phyloP scores from a whole-genome alignment of 2,797 vertebrate species.

The Orestias chungarensis region DNA sequence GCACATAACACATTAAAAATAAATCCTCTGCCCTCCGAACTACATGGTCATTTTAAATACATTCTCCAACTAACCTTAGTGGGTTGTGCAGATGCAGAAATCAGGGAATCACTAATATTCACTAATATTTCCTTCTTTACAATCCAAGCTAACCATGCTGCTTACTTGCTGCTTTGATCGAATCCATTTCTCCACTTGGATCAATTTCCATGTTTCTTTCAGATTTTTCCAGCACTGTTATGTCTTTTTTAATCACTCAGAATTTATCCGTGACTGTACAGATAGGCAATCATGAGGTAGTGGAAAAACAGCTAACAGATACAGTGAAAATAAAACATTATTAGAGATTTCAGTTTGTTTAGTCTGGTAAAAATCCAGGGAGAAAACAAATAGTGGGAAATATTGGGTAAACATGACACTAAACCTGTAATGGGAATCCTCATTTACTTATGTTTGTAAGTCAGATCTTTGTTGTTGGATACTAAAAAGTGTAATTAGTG shows the following conservation, averaged over 20 bases:
- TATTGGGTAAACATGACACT: not conserved
- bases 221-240: slow-evolving; percentile 28
- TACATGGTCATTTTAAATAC: slow-evolving; percentile 1
- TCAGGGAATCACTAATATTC: not conserved
- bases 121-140: not conserved
- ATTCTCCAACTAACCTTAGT: not conserved
- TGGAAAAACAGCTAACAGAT: too few relatives aligned
- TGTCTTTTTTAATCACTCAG: slow-evolving; percentile 12
- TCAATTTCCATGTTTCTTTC: slow-evolving; percentile 44
- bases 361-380: too few relatives aligned
- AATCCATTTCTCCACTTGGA: slow-evolving; percentile 32
- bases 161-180: slow-evolving; percentile 40
- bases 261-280: slow-evolving; percentile 32
- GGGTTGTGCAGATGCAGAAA: slow-evolving; percentile 6
- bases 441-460: not conserved
- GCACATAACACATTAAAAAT: slow-evolving; percentile 39
- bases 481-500: not conserved
- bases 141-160: not conserved
- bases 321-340: too few relatives aligned
- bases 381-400: not conserved
- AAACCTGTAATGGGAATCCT: not conserved
- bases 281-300: slow-evolving; percentile 7
- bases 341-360: not conserved
- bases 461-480: not conserved
- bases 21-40: slow-evolving; percentile 34